These are phyloP conservation scores for Gopherus flavomarginatus DNA, from an alignment of 2,113 vertebrate genomes.

Conservation along the genomic window DNA sequence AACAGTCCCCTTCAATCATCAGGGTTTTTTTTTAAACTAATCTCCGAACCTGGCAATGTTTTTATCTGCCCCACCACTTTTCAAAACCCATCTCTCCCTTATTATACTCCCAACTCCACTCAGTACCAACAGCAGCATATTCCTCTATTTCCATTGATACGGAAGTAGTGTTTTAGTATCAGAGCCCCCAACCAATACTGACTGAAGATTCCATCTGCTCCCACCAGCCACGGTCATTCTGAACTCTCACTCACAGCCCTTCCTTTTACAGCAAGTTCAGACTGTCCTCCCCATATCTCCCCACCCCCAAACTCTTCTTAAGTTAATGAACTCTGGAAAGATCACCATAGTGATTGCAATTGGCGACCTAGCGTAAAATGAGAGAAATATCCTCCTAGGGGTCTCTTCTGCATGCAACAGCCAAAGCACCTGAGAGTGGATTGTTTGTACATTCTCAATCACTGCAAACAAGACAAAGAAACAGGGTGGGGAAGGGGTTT, in stretches of 20 bases:
- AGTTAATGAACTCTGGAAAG: not conserved
- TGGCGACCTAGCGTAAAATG: not conserved
- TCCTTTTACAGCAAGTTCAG: not conserved
- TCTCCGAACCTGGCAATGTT: too few species aligned
- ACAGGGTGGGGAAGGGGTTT: slow-evolving; percentile 37
- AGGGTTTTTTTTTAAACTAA: not conserved
- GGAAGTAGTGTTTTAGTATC: not conserved
- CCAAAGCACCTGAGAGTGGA: not conserved
- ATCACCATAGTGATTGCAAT: not conserved
- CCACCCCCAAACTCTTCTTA: not conserved
- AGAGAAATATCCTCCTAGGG: not conserved
- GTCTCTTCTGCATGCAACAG: not conserved
- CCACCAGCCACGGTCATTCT: not conserved
- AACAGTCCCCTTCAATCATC: not conserved
- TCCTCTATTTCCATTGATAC: not conserved
- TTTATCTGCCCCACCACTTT: too few species aligned
- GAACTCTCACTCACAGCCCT: not conserved
- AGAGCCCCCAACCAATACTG: fast-evolving
- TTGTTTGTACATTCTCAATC: not conserved
- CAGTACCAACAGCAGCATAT: not conserved
- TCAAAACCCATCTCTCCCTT: not conserved
- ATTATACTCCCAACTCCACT: not conserved
- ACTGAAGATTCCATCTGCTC: not conserved
- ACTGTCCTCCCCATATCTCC: not conserved
- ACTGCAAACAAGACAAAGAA: slow-evolving; percentile 37